Evolutionary conservation across 1,140 invertebrate genomes (phyloP).

Genomic region (Hylaeus volcanicus): DNA sequence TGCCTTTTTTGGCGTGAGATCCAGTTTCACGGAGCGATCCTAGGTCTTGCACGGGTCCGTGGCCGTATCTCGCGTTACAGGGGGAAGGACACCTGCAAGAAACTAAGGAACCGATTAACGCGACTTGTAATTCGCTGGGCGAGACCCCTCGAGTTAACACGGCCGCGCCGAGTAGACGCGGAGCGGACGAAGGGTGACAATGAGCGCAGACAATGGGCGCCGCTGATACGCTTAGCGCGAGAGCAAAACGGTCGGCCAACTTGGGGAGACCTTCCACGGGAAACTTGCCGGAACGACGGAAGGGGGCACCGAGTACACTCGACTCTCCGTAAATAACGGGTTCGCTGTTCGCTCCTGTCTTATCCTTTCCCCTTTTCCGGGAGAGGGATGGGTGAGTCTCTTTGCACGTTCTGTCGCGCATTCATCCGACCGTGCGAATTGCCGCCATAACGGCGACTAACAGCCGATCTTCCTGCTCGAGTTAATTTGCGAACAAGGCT

Average conservation of each 20-base stretch:
- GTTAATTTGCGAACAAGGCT: slow-evolving; percentile 60
- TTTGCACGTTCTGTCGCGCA: slow-evolving; percentile 10
- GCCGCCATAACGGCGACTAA: slow-evolving; percentile 55
- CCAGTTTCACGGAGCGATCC: too few species aligned
- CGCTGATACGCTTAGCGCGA: slow-evolving; percentile 57
- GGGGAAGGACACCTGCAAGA: neutral
- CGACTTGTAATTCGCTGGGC: slow-evolving; percentile 47
- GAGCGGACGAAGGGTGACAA: slow-evolving; percentile 37
- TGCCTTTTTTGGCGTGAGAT: too few species aligned
- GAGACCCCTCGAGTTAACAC: slow-evolving; percentile 46
- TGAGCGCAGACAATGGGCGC: slow-evolving; percentile 55
- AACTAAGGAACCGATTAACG: slow-evolving; percentile 58
- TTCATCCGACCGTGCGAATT: slow-evolving; percentile 43
- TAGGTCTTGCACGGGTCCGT: neutral
- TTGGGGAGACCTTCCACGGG: slow-evolving; percentile 34
- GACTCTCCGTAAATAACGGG: slow-evolving; percentile 60
- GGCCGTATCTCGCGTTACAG: neutral
- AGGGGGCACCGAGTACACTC: slow-evolving; percentile 34
- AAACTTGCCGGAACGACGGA: slow-evolving; percentile 6
- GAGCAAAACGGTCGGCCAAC: slow-evolving; percentile 60
- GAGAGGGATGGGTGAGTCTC: neutral
- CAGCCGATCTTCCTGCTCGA: slow-evolving; percentile 40
- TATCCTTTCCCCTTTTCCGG: neutral
- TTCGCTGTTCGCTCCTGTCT: slow-evolving; percentile 29
- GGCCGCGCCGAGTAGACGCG: slow-evolving; percentile 24